Evolutionary conservation across 2,888 invertebrate species (phyloP).

Genomic region (Pardosa pseudoannulata): DNA sequence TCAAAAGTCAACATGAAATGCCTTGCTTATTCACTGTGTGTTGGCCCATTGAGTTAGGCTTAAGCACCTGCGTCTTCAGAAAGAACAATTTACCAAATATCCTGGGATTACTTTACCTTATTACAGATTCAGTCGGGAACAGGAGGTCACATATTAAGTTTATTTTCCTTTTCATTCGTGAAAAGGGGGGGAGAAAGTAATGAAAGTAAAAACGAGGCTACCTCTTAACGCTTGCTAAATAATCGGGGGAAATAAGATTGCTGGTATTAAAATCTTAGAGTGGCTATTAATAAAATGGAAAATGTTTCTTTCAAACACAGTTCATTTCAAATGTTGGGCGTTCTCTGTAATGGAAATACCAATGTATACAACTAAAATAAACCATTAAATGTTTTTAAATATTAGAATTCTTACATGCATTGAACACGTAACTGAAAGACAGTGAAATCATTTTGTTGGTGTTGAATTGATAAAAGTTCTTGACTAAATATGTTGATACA

Average conservation of each 20-base stretch:
- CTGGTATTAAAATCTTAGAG: not conserved
- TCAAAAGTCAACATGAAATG: slow-evolving; percentile 55
- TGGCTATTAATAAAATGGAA: not conserved
- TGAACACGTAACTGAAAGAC: too few relatives aligned
- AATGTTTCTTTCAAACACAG: not conserved
- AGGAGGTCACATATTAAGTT: slow-evolving; percentile 38
- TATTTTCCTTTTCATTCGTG: slow-evolving; percentile 14
- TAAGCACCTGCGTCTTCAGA: slow-evolving; percentile 57
- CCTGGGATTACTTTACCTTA: slow-evolving; percentile 43
- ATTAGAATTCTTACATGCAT: too few relatives aligned
- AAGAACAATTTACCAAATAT: slow-evolving; percentile 52
- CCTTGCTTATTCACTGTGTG: slow-evolving; percentile 45
- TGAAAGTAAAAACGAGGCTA: not conserved
- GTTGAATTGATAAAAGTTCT: too few relatives aligned
- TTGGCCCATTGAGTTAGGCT: slow-evolving; percentile 57
- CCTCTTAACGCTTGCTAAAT: not conserved
- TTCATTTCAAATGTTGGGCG: not conserved
- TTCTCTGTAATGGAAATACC: too few relatives aligned
- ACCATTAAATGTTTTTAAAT: too few relatives aligned
- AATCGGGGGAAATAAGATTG: not conserved
- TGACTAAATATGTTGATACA: too few relatives aligned
- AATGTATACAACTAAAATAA: too few relatives aligned
- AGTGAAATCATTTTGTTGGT: too few relatives aligned
- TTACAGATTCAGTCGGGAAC: slow-evolving; percentile 28
- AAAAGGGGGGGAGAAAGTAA: not conserved